These are phyloP conservation scores for Syndactyla subalaris DNA, from an alignment of 2,797 vertebrate species.

Conservation along the genomic window DNA sequence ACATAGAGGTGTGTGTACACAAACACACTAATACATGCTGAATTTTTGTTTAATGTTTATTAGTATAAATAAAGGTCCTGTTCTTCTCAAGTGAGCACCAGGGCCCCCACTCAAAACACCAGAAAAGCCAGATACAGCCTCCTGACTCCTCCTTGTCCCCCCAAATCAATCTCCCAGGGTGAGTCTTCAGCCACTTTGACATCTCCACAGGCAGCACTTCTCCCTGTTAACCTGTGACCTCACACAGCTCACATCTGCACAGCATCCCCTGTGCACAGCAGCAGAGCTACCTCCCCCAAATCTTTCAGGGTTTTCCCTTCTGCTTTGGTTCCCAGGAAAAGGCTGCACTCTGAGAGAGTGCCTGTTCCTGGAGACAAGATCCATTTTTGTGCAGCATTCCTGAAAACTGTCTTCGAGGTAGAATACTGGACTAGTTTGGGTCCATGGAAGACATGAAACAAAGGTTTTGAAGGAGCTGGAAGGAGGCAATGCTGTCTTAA, in stretches of 20 bases:
- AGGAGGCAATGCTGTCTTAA: not conserved
- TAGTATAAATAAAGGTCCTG: not conserved
- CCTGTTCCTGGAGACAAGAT: not conserved
- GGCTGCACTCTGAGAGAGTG: not conserved
- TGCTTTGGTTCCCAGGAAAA: not conserved
- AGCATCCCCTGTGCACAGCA: not conserved
- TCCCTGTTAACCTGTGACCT: not conserved
- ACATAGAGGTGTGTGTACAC: not conserved
- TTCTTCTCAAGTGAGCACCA: not conserved
- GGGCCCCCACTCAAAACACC: not conserved
- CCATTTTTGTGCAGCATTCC: fast-evolving
- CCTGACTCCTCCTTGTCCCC: not conserved
- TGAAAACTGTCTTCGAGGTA: not conserved
- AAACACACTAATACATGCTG: not conserved
- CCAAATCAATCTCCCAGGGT: not conserved
- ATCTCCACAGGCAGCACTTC: not conserved
- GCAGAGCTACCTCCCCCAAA: not conserved
- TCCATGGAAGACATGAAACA: not conserved
- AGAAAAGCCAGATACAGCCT: not conserved
- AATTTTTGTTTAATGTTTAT: not conserved
- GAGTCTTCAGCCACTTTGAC: not conserved
- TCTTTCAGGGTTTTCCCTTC: not conserved
- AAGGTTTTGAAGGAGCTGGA: not conserved
- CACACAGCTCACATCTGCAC: not conserved
- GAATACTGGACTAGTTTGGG: not conserved